Evolutionary conservation across 2,888 invertebrate species (phyloP), one percentile per base, ranked within the genome.

Genomic region (Agonum fuliginosum): DNA sequence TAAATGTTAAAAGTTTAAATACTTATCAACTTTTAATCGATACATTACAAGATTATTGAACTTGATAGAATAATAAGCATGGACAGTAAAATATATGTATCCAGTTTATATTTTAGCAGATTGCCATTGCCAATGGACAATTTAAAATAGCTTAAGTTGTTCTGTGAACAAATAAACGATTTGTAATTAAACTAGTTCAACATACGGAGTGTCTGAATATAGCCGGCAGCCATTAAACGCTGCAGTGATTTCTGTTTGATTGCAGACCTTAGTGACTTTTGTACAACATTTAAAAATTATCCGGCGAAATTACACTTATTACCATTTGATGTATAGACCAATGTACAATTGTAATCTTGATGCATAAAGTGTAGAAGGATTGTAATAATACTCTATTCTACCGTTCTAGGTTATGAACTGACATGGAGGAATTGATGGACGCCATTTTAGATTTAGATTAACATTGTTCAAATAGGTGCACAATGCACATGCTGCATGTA

Each of bases 251-350:
- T 73, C 54, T 54, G 20, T 41, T 54, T 73, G 51, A 58, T 58
- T 58, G 37, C 73, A 58, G 41, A 54, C 14, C 58, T 34, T 72
- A 22, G 48, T 54, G 72, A 51, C 69, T 69, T 69, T 69, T 54
- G 54, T 30, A 46, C 58, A 37, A 17, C 41, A 37, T 41, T 54
- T 73, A 54, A 73, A 73, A 73, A 73, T 46, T 46, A 14, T n/a
- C 12, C 46, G 27, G 69, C 24, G 24, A 51, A 51, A 71, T 74
- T 74, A 74, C 41, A 74, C 74, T 74, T 74, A 74, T 74, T 74
- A 74, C 58, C 62, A 43, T 74, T 65, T 74, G 74, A 74, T 74
- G 62, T 74, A 74, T 41, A 24, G 58, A 62, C 58, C 58, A 62
- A 62, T 62, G 58, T 62, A 62, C 58, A 62, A 30, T 62, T 62